Conservation (phyloP, 2,888 invertebrate species). For the Cheilosia pagana region DNA sequence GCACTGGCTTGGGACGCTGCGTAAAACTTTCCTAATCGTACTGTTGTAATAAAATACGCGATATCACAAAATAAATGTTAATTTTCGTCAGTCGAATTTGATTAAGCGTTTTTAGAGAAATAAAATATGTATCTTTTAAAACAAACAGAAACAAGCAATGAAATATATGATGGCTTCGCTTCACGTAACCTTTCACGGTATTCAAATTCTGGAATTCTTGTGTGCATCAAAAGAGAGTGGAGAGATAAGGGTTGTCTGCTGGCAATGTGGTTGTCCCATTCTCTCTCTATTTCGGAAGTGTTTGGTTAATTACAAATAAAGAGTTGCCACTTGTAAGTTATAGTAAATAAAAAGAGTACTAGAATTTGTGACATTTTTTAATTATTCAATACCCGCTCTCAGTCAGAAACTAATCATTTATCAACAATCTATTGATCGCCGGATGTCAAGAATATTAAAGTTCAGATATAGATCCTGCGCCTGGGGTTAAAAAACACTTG, state of each 20-base stretch:
- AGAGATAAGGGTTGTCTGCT: neutral
- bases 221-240: constrained; percentile 18
- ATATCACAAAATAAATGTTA: neutral
- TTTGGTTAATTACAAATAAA: neutral
- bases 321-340: neutral
- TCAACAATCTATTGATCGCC: no score
- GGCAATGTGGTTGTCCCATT: neutral
- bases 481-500: no score
- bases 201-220: constrained; percentile 40
- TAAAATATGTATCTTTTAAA: constrained; percentile 32
- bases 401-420: no score
- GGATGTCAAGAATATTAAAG: no score
- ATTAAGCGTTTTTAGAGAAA: constrained; percentile 13
- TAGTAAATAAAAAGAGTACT: no score
- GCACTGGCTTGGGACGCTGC: neutral
- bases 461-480: no score
- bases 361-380: no score
- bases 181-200: constrained; percentile 45
- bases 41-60: neutral
- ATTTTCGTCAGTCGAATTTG: neutral
- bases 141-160: constrained; percentile 70
- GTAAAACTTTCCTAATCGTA: neutral
- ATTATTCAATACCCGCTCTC: no score
- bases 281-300: neutral
- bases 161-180: constrained; percentile 61